Evolutionary conservation across 53 echinoderm and acorn worm genomes (phyloP).

Genomic region (Henricia sp.): DNA sequence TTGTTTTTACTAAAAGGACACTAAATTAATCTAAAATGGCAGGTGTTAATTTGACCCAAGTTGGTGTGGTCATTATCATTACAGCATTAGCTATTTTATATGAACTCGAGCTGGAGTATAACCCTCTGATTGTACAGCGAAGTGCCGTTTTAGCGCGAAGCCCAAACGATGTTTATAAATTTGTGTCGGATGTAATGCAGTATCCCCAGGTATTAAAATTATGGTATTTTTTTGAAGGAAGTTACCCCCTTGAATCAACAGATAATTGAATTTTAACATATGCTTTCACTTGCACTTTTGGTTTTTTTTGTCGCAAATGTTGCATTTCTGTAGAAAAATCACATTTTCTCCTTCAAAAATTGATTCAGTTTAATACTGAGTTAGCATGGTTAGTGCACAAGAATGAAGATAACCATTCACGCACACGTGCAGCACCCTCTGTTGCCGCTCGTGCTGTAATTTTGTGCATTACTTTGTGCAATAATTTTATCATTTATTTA

Average conservation of each 20-base stretch:
- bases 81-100: conserved; percentile 44
- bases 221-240: too few relatives aligned
- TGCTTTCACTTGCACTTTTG: not conserved
- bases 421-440: too few relatives aligned
- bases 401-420: not conserved
- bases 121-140: conserved; percentile 61
- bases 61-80: conserved; percentile 50
- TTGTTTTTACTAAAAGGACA: not conserved
- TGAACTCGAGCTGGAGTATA: conserved; percentile 63
- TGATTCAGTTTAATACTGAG: not conserved
- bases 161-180: conserved; percentile 49
- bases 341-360: too few relatives aligned
- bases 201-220: conserved; percentile 63
- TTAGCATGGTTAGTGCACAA: not conserved
- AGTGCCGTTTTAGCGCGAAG: conserved; percentile 46
- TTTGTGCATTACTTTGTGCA: too few relatives aligned
- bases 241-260: too few relatives aligned
- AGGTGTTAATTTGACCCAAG: conserved; percentile 13
- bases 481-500: too few relatives aligned
- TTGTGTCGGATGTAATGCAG: conserved; percentile 34
- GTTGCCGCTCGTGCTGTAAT: too few relatives aligned
- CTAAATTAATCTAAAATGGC: conserved; percentile 5
- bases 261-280: too few relatives aligned
- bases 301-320: not conserved
- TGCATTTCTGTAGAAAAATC: too few relatives aligned